Evolutionary conservation across 2,797 vertebrate genomes (phyloP).

Genomic region (Anolis apletophallus): DNA sequence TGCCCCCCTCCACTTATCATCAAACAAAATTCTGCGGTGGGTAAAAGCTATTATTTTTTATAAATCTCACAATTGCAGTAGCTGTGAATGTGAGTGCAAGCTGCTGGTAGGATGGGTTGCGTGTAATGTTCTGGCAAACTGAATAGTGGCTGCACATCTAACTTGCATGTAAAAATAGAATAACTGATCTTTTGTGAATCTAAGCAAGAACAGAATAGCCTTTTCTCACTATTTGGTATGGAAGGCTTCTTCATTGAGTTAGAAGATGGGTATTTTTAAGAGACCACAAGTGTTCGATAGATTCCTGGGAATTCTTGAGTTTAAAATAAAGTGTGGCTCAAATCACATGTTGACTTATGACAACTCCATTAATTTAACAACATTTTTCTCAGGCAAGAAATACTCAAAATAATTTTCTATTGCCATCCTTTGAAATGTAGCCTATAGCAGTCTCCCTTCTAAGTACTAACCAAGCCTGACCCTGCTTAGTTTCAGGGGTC

Average conservation of each 20-base stretch:
- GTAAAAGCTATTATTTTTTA: neutral
- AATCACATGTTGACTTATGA: too few relatives aligned
- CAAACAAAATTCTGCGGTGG: neutral
- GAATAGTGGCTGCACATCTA: neutral
- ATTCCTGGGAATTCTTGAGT: neutral
- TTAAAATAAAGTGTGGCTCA: too few relatives aligned
- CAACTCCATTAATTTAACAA: too few relatives aligned
- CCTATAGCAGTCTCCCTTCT: too few relatives aligned
- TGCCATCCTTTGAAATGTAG: too few relatives aligned
- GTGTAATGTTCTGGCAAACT: slow-evolving; percentile 9
- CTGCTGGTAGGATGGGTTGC: neutral
- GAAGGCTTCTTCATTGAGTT: neutral
- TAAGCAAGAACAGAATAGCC: neutral
- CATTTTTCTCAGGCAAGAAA: too few relatives aligned
- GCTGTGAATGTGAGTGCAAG: neutral
- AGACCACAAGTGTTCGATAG: neutral
- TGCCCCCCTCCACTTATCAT: neutral
- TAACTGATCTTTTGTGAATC: slow-evolving; percentile 2
- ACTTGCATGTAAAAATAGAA: neutral
- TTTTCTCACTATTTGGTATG: neutral
- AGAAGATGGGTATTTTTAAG: neutral
- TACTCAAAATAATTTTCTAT: too few relatives aligned
- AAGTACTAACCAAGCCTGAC: too few relatives aligned
- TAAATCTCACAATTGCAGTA: slow-evolving; percentile 2
- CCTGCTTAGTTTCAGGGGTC: too few relatives aligned